A percentile compares a stretch with the other conserved stretches of the same genome.
Evolutionary conservation across 1,140 invertebrate genomes (phyloP).

Genomic region (Manduca sexta): DNA sequence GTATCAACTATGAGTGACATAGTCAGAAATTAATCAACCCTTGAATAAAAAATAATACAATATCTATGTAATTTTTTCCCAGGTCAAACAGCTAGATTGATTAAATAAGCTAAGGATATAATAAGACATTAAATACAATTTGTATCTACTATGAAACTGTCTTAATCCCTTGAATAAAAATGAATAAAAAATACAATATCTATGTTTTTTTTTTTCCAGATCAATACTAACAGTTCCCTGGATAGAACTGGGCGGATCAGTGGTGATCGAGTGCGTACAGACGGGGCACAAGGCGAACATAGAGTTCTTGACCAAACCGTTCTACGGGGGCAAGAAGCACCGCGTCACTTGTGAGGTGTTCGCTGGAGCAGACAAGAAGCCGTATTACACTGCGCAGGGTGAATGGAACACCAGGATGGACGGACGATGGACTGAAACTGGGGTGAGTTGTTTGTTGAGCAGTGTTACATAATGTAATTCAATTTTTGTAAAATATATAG

Average conservation of each 20-base stretch:
- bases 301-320: constrained; percentile 97
- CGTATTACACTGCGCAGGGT: constrained; percentile 89
- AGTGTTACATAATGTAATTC: no score
- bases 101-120: no score
- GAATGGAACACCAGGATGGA: constrained; percentile 98
- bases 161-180: no score
- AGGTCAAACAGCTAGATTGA: no score
- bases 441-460: constrained; percentile 70
- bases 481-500: no score
- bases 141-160: no score
- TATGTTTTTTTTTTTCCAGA: constrained; percentile 54
- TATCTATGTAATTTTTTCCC: no score
- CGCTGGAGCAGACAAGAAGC: constrained; percentile 88
- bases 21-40: no score
- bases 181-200: background rate
- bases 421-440: constrained; percentile 85
- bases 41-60: no score
- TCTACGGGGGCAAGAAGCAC: constrained; percentile 97
- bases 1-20: no score
- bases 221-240: constrained; percentile 97
- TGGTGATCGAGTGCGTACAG: constrained; percentile 90
- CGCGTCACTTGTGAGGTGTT: constrained; percentile 88
- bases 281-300: constrained; percentile 92
- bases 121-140: no score
- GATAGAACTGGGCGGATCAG: constrained; percentile 95